Evolutionary conservation across 2,113 vertebrate genomes (phyloP).

Genomic region (Actenoides hombroni): DNA sequence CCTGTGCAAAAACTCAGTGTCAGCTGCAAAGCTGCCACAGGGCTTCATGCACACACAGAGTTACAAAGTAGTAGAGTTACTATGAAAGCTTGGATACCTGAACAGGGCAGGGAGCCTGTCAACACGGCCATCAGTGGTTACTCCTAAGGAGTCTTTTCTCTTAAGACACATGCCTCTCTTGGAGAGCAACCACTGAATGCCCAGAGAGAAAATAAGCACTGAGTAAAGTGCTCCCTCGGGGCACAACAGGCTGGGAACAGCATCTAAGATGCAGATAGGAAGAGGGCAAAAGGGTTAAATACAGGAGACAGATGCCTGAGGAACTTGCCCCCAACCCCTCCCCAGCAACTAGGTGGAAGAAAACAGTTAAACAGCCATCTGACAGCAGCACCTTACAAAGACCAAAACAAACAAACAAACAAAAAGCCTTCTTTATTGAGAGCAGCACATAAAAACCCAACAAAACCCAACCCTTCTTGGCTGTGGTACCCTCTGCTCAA

Average conservation of each 20-base stretch:
- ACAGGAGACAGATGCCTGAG: neutral
- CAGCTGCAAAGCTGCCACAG: neutral
- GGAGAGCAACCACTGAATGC: neutral
- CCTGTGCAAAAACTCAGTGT: rapidly evolving
- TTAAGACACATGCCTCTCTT: neutral
- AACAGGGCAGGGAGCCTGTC: neutral
- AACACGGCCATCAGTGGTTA: rapidly evolving
- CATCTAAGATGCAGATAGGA: neutral
- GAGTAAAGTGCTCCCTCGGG: neutral
- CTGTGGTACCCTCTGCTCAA: slow-evolving; percentile 63
- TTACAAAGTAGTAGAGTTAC: neutral
- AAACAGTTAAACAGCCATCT: neutral
- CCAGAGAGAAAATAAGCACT: neutral
- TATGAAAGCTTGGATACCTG: neutral
- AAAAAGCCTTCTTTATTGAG: slow-evolving; percentile 87
- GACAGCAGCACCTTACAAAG: neutral
- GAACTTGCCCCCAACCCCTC: neutral
- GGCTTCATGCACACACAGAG: neutral
- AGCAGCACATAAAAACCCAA: slow-evolving; percentile 85
- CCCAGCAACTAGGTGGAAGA: neutral
- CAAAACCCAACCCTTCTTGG: slow-evolving; percentile 65
- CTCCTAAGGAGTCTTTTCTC: neutral
- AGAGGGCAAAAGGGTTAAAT: neutral
- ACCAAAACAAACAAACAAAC: neutral
- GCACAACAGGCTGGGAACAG: neutral